Percentiles rank a stretch among this genome's conserved stretches.
Evolutionary conservation across 35 echinoderm and acorn worm genomes (phyloP).

Genomic region (Apostichopus japonicus): DNA sequence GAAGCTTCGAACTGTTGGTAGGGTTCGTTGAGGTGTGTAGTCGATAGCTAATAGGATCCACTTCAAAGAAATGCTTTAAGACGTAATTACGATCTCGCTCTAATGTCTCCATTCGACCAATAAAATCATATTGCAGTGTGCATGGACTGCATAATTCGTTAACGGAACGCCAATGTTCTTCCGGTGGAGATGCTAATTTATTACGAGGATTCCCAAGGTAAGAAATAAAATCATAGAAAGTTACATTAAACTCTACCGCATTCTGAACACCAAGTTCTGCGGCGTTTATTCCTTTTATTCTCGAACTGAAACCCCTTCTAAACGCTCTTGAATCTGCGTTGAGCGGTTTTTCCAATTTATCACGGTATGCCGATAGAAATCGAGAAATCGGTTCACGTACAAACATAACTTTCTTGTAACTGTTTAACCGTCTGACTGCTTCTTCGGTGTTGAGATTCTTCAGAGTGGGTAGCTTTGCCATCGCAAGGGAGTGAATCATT

Average conservation of each 20-base stretch:
- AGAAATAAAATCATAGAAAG: slow-evolving; percentile 67
- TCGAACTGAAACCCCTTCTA: not conserved
- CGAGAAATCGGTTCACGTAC: slow-evolving; percentile 68
- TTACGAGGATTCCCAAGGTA: slow-evolving; percentile 51
- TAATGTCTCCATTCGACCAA: slow-evolving; percentile 75
- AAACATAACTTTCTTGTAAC: slow-evolving; percentile 72
- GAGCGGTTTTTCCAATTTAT: slow-evolving; percentile 55
- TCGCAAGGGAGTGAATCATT: not conserved
- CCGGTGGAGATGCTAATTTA: not conserved
- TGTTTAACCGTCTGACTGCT: slow-evolving; percentile 42
- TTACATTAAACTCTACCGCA: not conserved
- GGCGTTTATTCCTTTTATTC: not conserved
- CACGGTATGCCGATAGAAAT: slow-evolving; percentile 67
- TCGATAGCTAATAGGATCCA: not conserved
- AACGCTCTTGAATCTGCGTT: not conserved
- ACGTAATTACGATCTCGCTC: slow-evolving; percentile 53
- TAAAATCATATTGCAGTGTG: slow-evolving; percentile 67
- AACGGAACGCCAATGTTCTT: slow-evolving; percentile 65
- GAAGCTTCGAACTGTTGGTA: slow-evolving; percentile 18
- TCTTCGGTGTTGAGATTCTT: not conserved
- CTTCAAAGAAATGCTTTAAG: slow-evolving; percentile 9
- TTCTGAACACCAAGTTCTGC: not conserved
- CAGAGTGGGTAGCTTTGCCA: slow-evolving; percentile 12
- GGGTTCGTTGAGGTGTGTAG: not conserved
- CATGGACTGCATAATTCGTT: slow-evolving; percentile 65